Conservation (phyloP, 2,888 invertebrate genomes). For the Lathronympha strigana region DNA sequence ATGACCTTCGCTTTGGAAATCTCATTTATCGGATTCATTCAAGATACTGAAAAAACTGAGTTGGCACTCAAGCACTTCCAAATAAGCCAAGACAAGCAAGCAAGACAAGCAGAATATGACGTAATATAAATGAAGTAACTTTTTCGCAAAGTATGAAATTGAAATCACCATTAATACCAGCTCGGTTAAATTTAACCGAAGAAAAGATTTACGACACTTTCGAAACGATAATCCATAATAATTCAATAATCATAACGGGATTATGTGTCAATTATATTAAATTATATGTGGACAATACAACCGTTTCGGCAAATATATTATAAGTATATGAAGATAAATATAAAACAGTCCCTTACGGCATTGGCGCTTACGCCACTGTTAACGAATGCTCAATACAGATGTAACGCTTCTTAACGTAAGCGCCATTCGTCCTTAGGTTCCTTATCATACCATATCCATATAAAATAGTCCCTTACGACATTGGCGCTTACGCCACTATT, state of each 20-base stretch:
- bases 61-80: too few relatives aligned
- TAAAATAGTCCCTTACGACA: not conserved
- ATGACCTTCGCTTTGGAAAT: too few relatives aligned
- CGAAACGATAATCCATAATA: slow-evolving; percentile 37
- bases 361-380: not conserved
- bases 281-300: slow-evolving; percentile 56
- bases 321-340: not conserved
- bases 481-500: slow-evolving; percentile 7
- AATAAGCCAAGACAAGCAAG: slow-evolving; percentile 3
- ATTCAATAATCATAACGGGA: slow-evolving; percentile 47
- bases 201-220: slow-evolving; percentile 35
- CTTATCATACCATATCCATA: too few relatives aligned
- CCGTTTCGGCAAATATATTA: slow-evolving; percentile 35
- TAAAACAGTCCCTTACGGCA: not conserved
- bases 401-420: not conserved
- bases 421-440: too few relatives aligned
- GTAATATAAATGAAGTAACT: slow-evolving; percentile 11
- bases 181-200: slow-evolving; percentile 23
- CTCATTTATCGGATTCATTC: too few relatives aligned
- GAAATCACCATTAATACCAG: slow-evolving; percentile 31
- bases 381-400: not conserved
- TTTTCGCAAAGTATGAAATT: slow-evolving; percentile 20
- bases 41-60: too few relatives aligned
- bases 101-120: not conserved
- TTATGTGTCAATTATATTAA: slow-evolving; percentile 60